Evolutionary conservation across 2,113 vertebrate species (phyloP), one percentile per base, ranked within the genome.

Genomic region (Carassius gibelio): DNA sequence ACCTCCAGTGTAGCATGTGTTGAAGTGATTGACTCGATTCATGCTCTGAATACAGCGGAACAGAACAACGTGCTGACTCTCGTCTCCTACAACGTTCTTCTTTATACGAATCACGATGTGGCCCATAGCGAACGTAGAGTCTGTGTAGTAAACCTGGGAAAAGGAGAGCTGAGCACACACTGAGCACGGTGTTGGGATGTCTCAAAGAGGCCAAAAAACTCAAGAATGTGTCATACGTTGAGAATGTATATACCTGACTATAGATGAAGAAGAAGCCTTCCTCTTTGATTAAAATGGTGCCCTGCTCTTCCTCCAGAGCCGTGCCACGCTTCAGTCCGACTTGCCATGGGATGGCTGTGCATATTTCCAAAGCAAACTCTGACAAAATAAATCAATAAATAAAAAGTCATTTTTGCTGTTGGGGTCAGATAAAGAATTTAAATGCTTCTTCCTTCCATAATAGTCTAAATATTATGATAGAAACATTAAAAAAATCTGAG

Each of bases 1-100:
- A 99, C 98, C 98, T 92, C 96, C 98, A 2, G 98, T 98, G 88
- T 96, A 99, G 93, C 98, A 99, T 87, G 98, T 98, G 94, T 99
- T 99, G 89, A 93, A 98, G 3, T 97, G 95, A 59, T 94, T 87
- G 48, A 90, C 92, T 2, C 91, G 88, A 81, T 96, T 95, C 97
- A 99, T 99, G 45, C 92, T 97, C 92, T 99, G 97, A 91, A 99
- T 96, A 90, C 98, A 99, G 79, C 96, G 95, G 92, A 98, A 98
- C 89, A 98, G 90, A 64, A 94, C 94, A 82, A 97, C 96, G 87
- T 95, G 90, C 72, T 93, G 96, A 86, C 95, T 89, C 89, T 99
- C 97, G 0, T 97, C 94, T 23, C 97, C 98, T 87, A 97, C 96
- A 45, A 97, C 94, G 0, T 95, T 95, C 45, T 94, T 95, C 90